Evolutionary conservation across 2,888 invertebrate species (phyloP), one percentile per base, ranked within the genome.

Genomic region (Synergus japonicus): DNA sequence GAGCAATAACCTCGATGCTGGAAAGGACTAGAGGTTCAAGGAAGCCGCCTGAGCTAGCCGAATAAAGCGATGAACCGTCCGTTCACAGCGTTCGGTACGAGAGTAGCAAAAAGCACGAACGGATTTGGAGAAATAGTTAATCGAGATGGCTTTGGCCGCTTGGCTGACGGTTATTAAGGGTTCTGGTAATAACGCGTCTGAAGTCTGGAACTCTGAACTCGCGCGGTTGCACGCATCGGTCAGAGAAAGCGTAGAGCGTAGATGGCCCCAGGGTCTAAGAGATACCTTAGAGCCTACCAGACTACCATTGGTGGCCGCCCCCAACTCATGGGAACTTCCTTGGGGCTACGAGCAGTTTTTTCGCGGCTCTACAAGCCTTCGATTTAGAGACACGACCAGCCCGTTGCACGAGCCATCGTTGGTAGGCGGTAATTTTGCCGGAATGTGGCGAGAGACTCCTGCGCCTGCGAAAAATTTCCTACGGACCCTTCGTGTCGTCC

Each of bases 251-350:
- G 81, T 82, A 79, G 79, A 83, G 76, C 77, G 80, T 79, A 79
- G 79, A 77, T 82, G 84, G 84, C 88, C 87, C 83, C 80, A 82
- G 83, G 85, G 83, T 78, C 78, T 77, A 64, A 65, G 49, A 77
- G 76, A 81, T 82, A 78, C 81, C 65, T 76, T 76, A 76, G 60
- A 81, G 69, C 79, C 79, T 81, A 86, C 85, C 84, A 82, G 83
- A 79, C 83, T 84, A 84, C 81, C 84, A 80, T 81, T 82, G 83
- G 81, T 81, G 83, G 85, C 88, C 89, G 87, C 90, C 89, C 90
- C 88, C 90, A 84, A 89, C 88, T 89, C 89, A 90, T 90, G 90
- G 89, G 90, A 90, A 90, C 87, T 82, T 87, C 89, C 90, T 87
- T 82, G 79, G 82, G 90, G 88, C 87, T 81, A 80, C 79, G 69